A percentile compares a stretch with the other conserved stretches of the same genome.
phyloP scores from a whole-genome alignment of 2,888 invertebrate genomes.

The Schrankia costaestrigalis region DNA sequence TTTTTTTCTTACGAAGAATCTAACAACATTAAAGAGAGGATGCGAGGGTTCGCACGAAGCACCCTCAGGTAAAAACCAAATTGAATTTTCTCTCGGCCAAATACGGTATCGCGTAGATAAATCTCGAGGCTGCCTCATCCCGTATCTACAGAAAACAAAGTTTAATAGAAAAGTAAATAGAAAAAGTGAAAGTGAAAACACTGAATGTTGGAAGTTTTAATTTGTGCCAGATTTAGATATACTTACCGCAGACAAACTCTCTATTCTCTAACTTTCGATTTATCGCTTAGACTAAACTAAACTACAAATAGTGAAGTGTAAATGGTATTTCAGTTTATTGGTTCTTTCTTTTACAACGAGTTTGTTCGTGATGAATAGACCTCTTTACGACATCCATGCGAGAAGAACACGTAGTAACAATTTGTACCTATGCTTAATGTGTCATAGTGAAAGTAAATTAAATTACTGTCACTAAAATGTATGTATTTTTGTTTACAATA shows the following conservation, averaged over 20 bases:
- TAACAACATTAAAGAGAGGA: constrained; percentile 61
- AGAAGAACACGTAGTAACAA: too few relatives aligned
- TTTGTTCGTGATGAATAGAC: too few relatives aligned
- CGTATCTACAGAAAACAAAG: constrained; percentile 70
- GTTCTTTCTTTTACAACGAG: too few relatives aligned
- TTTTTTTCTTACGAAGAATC: constrained; percentile 54
- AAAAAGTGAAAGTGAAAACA: constrained; percentile 66
- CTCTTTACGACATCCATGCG: too few relatives aligned
- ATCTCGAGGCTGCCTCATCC: constrained; percentile 69
- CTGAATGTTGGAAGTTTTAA: constrained; percentile 66
- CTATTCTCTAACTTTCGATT: constrained; percentile 35
- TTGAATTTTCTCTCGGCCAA: constrained; percentile 74
- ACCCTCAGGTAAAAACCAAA: constrained; percentile 77
- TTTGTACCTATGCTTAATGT: too few relatives aligned
- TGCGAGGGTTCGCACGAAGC: constrained; percentile 61
- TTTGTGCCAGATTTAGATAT: constrained; percentile 48
- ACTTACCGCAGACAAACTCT: constrained; percentile 32
- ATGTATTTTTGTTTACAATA: too few relatives aligned
- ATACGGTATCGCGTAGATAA: constrained; percentile 75
- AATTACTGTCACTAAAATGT: too few relatives aligned
- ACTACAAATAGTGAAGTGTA: too few relatives aligned
- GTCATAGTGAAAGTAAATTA: too few relatives aligned
- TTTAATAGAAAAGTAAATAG: constrained; percentile 77
- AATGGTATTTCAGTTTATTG: too few relatives aligned
- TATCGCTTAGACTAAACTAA: constrained; percentile 21